phyloP scores from a whole-genome alignment of 2,797 vertebrate genomes.

The Tapera naevia region DNA sequence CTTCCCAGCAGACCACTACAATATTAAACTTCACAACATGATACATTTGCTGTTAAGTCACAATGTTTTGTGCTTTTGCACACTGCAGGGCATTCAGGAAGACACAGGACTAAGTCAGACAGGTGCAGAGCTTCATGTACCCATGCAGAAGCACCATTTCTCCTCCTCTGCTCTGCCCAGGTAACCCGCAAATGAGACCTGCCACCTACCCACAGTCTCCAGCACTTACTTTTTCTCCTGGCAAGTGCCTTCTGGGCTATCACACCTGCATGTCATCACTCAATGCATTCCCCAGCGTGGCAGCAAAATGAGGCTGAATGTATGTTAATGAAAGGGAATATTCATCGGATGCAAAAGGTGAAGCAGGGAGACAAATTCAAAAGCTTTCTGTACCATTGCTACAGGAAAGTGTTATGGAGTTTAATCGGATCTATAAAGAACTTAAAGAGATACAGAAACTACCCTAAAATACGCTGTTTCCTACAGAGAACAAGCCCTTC shows the following conservation, averaged over 20 bases:
- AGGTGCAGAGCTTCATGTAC: not conserved
- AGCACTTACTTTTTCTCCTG: not conserved
- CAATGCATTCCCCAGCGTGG: not conserved
- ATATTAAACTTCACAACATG: accelerated
- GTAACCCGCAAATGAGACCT: not conserved
- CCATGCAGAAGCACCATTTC: not conserved
- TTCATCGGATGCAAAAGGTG: not conserved
- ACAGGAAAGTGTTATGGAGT: not conserved
- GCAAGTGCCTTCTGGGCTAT: not conserved
- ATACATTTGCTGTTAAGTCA: not conserved
- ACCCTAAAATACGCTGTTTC: not conserved
- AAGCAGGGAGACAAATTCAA: not conserved
- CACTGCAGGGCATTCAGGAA: not conserved
- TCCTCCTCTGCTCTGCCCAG: not conserved
- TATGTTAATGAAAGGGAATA: not conserved
- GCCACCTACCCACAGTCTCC: not conserved
- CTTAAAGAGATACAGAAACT: not conserved
- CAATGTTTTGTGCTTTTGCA: not conserved
- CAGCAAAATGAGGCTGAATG: not conserved
- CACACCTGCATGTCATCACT: not conserved
- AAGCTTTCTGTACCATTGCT: not conserved
- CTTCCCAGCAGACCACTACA: not conserved
- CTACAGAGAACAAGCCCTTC: not conserved
- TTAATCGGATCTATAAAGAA: not conserved
- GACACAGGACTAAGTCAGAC: not conserved